phyloP scores from a whole-genome alignment of 2,888 invertebrate genomes.

The Aleiodes testaceus region DNA sequence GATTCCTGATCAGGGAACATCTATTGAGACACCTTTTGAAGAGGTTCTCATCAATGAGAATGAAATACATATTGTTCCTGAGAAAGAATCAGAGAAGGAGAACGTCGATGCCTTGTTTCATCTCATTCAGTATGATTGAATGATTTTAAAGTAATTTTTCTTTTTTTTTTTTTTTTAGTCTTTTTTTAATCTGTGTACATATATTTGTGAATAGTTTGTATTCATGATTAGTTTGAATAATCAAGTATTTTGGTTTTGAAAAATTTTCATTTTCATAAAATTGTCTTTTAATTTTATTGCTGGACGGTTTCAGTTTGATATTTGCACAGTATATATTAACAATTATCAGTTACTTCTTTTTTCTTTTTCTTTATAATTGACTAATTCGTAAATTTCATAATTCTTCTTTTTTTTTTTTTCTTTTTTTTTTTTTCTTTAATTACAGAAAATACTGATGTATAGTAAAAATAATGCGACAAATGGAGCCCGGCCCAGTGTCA shows the following conservation, averaged over 20 bases:
- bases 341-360: conserved; percentile 61
- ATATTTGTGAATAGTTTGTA: conserved; percentile 12
- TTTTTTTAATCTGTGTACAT: conserved; percentile 19
- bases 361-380: conserved; percentile 2
- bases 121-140: conserved; percentile 64
- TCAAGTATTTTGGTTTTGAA: background rate
- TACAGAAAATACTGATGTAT: conserved; percentile 67
- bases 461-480: conserved; percentile 52
- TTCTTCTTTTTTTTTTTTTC: too few relatives aligned
- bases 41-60: conserved; percentile 47
- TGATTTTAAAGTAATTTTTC: background rate
- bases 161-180: too few relatives aligned
- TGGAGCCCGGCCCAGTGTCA: conserved; percentile 68
- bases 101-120: conserved; percentile 67
- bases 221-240: conserved; percentile 47
- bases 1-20: conserved; percentile 41
- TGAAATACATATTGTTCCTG: conserved; percentile 54
- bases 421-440: conserved; percentile 8
- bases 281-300: conserved; percentile 68
- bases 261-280: background rate
- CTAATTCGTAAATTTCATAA: conserved; percentile 10
- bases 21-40: conserved; percentile 45
- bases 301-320: conserved; percentile 72
- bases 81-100: conserved; percentile 66
- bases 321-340: conserved; percentile 68